These are phyloP conservation scores for Pimephales promelas DNA, from an alignment of 2,113 vertebrate genomes.

Conservation along the genomic window DNA sequence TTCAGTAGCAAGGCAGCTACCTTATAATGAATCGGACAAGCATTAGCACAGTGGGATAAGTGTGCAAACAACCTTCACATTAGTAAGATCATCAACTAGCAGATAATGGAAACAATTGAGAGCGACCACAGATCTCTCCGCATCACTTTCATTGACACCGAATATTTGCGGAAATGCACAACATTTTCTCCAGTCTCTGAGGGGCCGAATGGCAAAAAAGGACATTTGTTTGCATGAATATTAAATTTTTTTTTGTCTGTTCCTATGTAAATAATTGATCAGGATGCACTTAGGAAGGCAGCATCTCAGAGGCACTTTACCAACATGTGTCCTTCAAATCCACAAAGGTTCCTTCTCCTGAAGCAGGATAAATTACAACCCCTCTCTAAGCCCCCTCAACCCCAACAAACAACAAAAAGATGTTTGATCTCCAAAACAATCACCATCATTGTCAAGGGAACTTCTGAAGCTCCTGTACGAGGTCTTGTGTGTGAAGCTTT, in stretches of 20 bases:
- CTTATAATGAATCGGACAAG: not conserved
- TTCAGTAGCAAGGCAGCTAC: not conserved
- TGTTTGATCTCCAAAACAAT: constrained; percentile 49
- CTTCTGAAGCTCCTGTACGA: constrained; percentile 39
- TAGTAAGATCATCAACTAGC: constrained; percentile 21
- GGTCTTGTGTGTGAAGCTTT: constrained; percentile 17
- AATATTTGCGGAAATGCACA: constrained; percentile 46
- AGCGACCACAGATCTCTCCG: not conserved
- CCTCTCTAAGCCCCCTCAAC: constrained; percentile 34
- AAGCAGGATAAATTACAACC: constrained; percentile 39
- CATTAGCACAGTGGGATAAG: constrained; percentile 2
- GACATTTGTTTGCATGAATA: constrained; percentile 74
- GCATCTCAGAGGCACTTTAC: constrained; percentile 53
- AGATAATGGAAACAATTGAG: constrained; percentile 23
- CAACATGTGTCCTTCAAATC: constrained; percentile 51
- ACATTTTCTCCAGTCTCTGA: constrained; percentile 49
- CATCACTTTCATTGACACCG: constrained; percentile 21
- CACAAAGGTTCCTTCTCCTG: constrained; percentile 51
- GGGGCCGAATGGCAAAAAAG: constrained; percentile 56
- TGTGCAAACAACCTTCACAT: constrained; percentile 34
- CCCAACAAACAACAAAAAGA: constrained; percentile 50
- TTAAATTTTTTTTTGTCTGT: constrained; percentile 63
- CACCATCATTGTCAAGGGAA: constrained; percentile 48
- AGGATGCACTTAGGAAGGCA: constrained; percentile 69
- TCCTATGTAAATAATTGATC: constrained; percentile 72